These are phyloP conservation scores for Coilia nasus DNA, from an alignment of 2,797 vertebrate species.

Conservation along the genomic window DNA sequence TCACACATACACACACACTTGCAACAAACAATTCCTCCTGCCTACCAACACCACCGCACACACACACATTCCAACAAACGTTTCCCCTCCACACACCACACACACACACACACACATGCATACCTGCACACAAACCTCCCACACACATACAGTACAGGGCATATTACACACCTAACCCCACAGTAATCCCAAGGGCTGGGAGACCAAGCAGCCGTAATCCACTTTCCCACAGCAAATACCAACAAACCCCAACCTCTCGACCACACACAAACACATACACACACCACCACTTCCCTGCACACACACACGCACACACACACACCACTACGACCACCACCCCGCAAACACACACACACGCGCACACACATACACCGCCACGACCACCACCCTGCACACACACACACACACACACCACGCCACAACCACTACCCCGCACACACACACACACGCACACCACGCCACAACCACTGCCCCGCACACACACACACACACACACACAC, in stretches of 20 bases:
- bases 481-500: too few species aligned
- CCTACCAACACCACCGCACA: neutral
- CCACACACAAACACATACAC: neutral
- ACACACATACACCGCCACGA: slow-evolving; percentile 31
- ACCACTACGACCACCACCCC: too few species aligned
- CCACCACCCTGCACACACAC: neutral
- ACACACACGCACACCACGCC: neutral
- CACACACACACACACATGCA: slow-evolving; percentile 3
- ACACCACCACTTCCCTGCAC: neutral
- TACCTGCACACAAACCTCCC: neutral
- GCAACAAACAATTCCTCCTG: too few species aligned
- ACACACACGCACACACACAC: neutral
- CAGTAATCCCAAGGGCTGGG: too few species aligned
- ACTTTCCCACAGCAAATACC: too few species aligned
- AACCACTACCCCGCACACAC: neutral
- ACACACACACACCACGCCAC: too few species aligned
- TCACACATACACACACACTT: slow-evolving; percentile 11
- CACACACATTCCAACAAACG: too few species aligned
- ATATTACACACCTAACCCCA: too few species aligned
- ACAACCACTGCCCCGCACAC: neutral
- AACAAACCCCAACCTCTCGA: too few species aligned
- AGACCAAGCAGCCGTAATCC: too few species aligned
- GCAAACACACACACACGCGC: too few species aligned
- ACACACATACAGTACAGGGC: neutral
- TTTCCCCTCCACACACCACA: neutral